phyloP scores from a whole-genome alignment of 2,888 invertebrate genomes.

The Kryphioiulus occultus region DNA sequence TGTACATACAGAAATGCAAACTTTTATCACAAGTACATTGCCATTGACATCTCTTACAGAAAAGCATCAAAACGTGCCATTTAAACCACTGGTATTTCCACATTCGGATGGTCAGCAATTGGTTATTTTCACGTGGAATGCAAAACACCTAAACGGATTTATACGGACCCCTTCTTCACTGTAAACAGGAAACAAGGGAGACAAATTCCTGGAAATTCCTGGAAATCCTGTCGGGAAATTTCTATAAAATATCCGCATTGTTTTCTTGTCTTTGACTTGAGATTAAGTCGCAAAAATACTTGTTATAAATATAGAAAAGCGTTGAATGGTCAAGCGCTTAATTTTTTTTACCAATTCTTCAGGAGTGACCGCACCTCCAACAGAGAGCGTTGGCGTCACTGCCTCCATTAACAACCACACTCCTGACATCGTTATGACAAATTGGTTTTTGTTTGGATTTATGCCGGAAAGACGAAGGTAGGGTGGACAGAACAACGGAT shows the following conservation, averaged over 20 bases:
- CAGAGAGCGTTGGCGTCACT: neutral
- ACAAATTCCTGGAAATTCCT: no score
- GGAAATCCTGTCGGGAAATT: neutral
- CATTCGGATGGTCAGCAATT: no score
- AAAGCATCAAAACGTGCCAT: no score
- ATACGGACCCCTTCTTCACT: no score
- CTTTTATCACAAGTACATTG: no score
- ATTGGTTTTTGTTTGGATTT: neutral
- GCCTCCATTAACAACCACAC: neutral
- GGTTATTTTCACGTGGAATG: no score
- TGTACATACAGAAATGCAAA: no score
- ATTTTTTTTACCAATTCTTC: neutral
- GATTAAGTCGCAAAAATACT: neutral
- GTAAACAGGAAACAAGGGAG: no score
- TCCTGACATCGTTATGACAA: neutral
- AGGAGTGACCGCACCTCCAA: neutral
- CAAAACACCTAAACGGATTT: no score
- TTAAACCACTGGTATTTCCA: no score
- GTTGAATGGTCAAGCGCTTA: neutral
- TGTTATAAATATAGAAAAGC: neutral
- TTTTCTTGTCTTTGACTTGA: neutral
- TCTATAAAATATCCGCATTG: neutral
- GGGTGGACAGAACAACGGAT: neutral
- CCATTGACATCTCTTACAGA: no score
- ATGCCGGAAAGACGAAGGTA: no score